Evolutionary conservation across 2,888 invertebrate genomes (phyloP), one percentile per base, ranked within the genome.

Genomic region (Coenonympha glycerion): DNA sequence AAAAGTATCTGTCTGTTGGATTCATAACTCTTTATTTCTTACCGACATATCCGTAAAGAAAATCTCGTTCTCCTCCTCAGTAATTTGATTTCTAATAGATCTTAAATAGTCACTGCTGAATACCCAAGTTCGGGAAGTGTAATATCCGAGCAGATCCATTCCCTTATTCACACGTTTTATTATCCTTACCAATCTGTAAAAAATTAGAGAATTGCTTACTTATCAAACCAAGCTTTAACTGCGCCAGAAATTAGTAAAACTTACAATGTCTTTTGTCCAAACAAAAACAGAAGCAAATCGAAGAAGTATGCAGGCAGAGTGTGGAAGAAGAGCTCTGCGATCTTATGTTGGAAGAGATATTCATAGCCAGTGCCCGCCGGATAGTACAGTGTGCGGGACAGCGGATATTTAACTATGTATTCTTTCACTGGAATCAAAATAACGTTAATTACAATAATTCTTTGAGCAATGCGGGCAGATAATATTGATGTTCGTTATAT

Each of bases 221-320:
- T n/a, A n/a, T n/a, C n/a, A 2, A 18, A 18, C 5, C 18, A 16
- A 34, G 9, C n/a, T n/a, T n/a, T n/a, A n/a, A n/a, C n/a, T n/a
- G n/a, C n/a, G n/a, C n/a, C n/a, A n/a, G n/a, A n/a, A n/a, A n/a
- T n/a, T n/a, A n/a, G n/a, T 4, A 22, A 8, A 18, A 88, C 91
- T 90, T 80, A 93, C 93, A 91, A 93, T 57, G 90, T 91, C 73
- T 90, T 91, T 56, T 90, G 89, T 5, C 91, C 87, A 0, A 90
- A 79, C 18, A 93, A 34, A 4, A 88, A 60, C 47, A 92, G 70
- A 8, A 92, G 48, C 11, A 88, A 80, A 64, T 94, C 94, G 19
- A 93, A 85, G 4, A 92, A 69, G 58, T 92, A 92, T 0, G 93
- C 93, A 0, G 94, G 94, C 16, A 94, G 63, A 15, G 89, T 82